These are phyloP conservation scores for Megaleporinus macrocephalus DNA, from an alignment of 2,113 vertebrate genomes.

Conservation along the genomic window DNA sequence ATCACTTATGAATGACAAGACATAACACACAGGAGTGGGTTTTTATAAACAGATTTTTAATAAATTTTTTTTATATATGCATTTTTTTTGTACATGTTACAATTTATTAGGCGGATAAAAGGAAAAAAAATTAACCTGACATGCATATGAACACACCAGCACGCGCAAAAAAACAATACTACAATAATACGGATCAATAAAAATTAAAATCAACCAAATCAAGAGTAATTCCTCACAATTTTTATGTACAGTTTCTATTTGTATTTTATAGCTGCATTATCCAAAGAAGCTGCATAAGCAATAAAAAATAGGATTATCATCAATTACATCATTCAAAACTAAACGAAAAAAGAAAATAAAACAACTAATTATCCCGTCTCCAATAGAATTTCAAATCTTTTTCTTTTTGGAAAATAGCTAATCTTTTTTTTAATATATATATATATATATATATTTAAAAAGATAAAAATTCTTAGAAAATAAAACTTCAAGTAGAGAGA, in stretches of 20 bases:
- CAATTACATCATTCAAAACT: conserved; percentile 65
- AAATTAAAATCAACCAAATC: conserved; percentile 43
- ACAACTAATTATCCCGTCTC: conserved; percentile 67
- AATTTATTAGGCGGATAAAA: conserved; percentile 62
- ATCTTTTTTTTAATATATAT: too few species aligned
- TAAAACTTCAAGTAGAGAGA: conserved; percentile 64
- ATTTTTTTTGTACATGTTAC: conserved; percentile 76
- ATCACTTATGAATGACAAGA: background rate
- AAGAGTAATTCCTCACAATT: conserved; percentile 29
- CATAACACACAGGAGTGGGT: conserved; percentile 50
- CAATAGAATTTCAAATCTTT: conserved; percentile 56
- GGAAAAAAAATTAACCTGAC: conserved; percentile 37
- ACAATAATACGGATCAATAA: conserved; percentile 44
- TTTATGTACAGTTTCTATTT: conserved; percentile 56
- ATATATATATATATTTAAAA: conserved; percentile 66
- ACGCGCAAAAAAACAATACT: conserved; percentile 48
- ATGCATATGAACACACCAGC: conserved; percentile 58
- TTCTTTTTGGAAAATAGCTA: conserved; percentile 43
- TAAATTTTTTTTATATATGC: conserved; percentile 46
- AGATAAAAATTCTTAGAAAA: conserved; percentile 62
- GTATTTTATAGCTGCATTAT: conserved; percentile 38
- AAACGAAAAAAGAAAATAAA: conserved; percentile 63
- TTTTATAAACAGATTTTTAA: conserved; percentile 58
- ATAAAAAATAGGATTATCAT: conserved; percentile 68
- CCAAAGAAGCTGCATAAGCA: conserved; percentile 26